Base-by-base conservation (phyloP, 2,888 invertebrate genomes). In the Phyto melanocephala region DNA sequence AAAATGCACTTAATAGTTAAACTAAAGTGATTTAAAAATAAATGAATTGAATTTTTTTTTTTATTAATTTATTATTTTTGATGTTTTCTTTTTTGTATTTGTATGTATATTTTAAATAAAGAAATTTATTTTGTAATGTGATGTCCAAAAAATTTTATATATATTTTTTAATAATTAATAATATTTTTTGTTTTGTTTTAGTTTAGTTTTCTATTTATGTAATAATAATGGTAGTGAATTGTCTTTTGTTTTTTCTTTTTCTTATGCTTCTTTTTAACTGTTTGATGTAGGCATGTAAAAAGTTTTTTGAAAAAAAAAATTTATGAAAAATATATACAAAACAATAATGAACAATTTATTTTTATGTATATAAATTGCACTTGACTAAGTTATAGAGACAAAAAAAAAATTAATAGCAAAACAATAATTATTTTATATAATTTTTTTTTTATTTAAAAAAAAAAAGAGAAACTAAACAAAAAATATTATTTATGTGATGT, bases 1-100 rank as follows among this genome's bases (percentile, higher is more conserved):
- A 79, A 79, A 82, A 82, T 82, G 79, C 82, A 79, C 75, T 79
- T 82, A 79, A 79, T 47, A 72, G 42, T 65, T 79, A 82, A 82
- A 82, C 68, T 81, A 70, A 78, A 81, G 40, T 72, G 67, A 47
- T 54, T 68, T 62, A 80, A 74, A 74, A 72, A 65, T 81, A 70
- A 74, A 74, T 81, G 77, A 72, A 67, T 47, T 52, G 60, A 45
- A 60, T 11, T 67, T 42, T 50, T 74, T 11, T 40, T 10, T 22
- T 56, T 63, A 28, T 5, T 5, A 28, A 28, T 5, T 5, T 5
- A 28, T 28, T 28, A 6, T 28, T 28, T 28, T 3, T 28, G 6
- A 28, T 28, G 3, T 28, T 28, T 5, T n/a, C n/a, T n/a, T 58
- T 45, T 17, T 35, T 37, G 35, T 13, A 56, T 33, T 17, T 28